Evolutionary conservation across 1,140 invertebrate genomes (phyloP), one percentile per base, ranked within the genome.

Genomic region (Phymastichus coffea): DNA sequence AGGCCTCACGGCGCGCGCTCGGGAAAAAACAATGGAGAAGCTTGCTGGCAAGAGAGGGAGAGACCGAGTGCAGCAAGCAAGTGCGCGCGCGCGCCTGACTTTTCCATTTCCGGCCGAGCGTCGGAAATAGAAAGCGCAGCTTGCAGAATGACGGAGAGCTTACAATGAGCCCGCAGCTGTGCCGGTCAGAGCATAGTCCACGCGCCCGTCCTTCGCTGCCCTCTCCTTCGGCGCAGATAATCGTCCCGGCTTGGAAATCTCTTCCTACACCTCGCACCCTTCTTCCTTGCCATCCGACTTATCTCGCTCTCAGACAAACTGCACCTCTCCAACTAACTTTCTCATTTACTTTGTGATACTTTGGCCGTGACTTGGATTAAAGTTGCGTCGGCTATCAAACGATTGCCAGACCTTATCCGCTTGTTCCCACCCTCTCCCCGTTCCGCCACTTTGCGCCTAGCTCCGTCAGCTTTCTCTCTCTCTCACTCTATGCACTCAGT

Each of bases 31-130:
- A 53, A 53, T 41, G 41, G 41, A 26, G 17, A 25, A 41, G 12
- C 37, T 15, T 26, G 35, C 15, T n/a, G n/a, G n/a, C n/a, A n/a
- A 46, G 43, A 35, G 35, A 35, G 38, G 35, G 40, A 57, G 30
- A 48, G 47, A 33, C 28, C 25, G 28, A 17, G 37, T 20, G 19
- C n/a, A n/a, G 23, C 25, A 28, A 30, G 37, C 37, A 40, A 41
- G 25, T 20, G 51, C 51, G 26, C 20, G 23, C 38, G 19, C 23
- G 9, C 52, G 28, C 22, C 25, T n/a, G 59, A 59, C 63, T 67
- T 65, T 68, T 59, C 61, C 52, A 66, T 68, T 68, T 67, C 64
- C 67, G 37, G 44, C 57, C 48, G n/a, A n/a, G 23, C 44, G 15
- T 15, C 43, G 51, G 58, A 62, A 64, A 66, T 58, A 49, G 55